Evolutionary conservation across 2,113 vertebrate genomes (phyloP).

Genomic region (Gallinago jamesoni): DNA sequence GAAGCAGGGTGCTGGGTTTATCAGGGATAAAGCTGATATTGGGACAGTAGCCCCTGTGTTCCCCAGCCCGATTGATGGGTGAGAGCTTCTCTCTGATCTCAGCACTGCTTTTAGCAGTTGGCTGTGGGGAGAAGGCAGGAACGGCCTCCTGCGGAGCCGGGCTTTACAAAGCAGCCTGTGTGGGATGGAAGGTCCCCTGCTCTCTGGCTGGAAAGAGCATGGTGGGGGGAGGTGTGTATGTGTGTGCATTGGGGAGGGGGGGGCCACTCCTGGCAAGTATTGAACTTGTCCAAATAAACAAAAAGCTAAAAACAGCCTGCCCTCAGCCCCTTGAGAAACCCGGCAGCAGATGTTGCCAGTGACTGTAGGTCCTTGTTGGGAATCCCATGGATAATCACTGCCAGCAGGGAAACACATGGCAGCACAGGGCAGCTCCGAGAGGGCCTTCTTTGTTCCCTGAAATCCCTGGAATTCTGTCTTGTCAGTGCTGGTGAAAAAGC

Average conservation of each 20-base stretch:
- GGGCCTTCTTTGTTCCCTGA: neutral
- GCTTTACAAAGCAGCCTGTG: neutral
- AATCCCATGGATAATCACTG: neutral
- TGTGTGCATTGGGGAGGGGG: neutral
- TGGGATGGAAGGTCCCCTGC: neutral
- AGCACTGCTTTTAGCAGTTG: neutral
- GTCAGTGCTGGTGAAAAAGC: neutral
- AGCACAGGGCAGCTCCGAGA: neutral
- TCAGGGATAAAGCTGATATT: neutral
- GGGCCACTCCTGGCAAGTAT: neutral
- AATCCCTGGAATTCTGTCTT: neutral
- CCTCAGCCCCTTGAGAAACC: neutral
- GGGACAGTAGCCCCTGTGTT: neutral
- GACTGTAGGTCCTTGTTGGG: conserved; percentile 17
- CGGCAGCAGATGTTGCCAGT: conserved; percentile 1
- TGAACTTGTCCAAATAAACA: conserved; percentile 17
- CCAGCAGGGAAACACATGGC: neutral
- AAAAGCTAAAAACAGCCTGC: neutral
- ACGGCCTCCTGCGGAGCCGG: neutral
- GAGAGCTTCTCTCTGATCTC: neutral
- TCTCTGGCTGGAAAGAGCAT: neutral
- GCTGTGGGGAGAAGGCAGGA: neutral
- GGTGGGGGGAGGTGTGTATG: neutral
- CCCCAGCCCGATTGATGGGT: rapidly evolving
- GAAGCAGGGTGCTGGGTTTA: neutral